Evolutionary conservation across 2,888 invertebrate genomes (phyloP).

Genomic region (Ornithoptera alexandrae): DNA sequence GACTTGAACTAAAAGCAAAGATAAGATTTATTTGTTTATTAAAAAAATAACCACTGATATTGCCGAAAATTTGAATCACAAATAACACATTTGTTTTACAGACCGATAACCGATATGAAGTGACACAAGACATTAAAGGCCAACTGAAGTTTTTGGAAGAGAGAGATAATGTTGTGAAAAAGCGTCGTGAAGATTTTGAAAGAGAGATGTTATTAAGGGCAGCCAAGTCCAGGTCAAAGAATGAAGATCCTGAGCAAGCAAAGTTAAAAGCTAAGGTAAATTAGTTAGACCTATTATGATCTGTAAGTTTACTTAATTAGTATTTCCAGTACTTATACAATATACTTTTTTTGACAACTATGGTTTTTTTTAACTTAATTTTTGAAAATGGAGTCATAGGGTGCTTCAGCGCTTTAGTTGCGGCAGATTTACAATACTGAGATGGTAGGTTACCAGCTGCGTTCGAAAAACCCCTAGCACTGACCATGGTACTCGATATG

Average conservation of each 20-base stretch:
- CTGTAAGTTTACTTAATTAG: no score
- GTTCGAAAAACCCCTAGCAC: no score
- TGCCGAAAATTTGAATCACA: not conserved
- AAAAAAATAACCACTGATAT: not conserved
- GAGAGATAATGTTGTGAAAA: constrained; percentile 95
- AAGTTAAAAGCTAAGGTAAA: constrained; percentile 96
- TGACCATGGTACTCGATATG: no score
- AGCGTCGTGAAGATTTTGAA: constrained; percentile 96
- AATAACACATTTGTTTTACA: constrained; percentile 46
- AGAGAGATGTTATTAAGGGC: constrained; percentile 95
- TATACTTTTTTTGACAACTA: no score
- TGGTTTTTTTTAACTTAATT: no score
- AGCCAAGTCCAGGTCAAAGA: constrained; percentile 97
- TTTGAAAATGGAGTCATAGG: no score
- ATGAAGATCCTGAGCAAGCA: constrained; percentile 98
- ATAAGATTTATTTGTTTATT: no score
- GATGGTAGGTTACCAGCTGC: no score
- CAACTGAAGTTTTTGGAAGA: constrained; percentile 98
- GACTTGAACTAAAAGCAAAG: no score
- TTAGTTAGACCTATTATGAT: not conserved
- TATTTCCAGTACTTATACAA: no score
- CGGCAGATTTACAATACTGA: no score
- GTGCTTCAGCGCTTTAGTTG: no score
- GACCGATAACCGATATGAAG: constrained; percentile 93
- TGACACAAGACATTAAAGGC: constrained; percentile 92